These are phyloP conservation scores for Heterodera filipjevi DNA, from an alignment of 2,888 invertebrate genomes.

Conservation along the genomic window DNA sequence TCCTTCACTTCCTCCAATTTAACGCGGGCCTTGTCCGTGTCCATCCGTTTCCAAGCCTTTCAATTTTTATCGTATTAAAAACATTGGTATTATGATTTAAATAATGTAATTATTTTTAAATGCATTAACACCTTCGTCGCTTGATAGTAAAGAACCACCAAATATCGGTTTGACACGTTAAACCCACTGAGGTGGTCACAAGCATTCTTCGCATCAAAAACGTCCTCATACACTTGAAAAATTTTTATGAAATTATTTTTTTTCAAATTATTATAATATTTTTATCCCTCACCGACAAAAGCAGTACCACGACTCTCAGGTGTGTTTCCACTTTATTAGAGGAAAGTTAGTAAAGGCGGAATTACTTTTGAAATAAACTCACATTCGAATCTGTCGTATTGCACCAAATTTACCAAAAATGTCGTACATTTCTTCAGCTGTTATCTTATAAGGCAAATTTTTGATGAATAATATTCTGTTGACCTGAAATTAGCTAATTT, in stretches of 20 bases:
- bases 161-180: conserved; percentile 95
- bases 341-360: not conserved
- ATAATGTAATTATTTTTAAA: conserved; percentile 61
- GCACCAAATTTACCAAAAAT: conserved; percentile 99
- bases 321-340: conserved; percentile 80
- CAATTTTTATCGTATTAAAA: conserved; percentile 73
- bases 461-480: conserved; percentile 93
- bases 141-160: conserved; percentile 98
- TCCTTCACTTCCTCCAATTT: conserved; percentile 69
- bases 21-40: conserved; percentile 69
- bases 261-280: no score
- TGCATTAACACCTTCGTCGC: conserved; percentile 67
- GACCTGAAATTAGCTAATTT: conserved; percentile 69
- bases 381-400: conserved; percentile 96
- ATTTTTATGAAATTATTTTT: no score
- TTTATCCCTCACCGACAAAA: conserved; percentile 76
- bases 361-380: conserved; percentile 68
- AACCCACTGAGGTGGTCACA: conserved; percentile 94
- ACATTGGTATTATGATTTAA: conserved; percentile 71
- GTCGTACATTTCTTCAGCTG: conserved; percentile 99
- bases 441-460: conserved; percentile 98
- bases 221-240: conserved; percentile 84
- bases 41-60: conserved; percentile 68
- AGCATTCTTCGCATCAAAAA: conserved; percentile 99
- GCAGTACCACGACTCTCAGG: conserved; percentile 97